Evolutionary conservation across 2,113 vertebrate genomes (phyloP), one percentile per base, ranked within the genome.

Genomic region (Glaucomys volans): DNA sequence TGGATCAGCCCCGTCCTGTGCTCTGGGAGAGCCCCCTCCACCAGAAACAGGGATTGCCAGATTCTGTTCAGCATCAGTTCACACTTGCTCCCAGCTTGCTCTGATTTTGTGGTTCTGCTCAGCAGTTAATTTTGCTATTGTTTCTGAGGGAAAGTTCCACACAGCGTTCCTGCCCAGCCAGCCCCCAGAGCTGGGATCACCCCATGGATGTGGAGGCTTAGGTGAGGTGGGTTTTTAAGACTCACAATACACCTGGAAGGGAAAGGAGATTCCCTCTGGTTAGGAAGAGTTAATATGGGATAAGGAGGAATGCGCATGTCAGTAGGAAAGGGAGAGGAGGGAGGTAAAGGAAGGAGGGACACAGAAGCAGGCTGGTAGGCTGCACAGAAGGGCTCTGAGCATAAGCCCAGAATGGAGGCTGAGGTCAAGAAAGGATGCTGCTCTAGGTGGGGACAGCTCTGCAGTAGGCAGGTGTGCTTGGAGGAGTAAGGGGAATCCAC

Each of bases 131-230:
- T 74, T 40, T 28, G 3, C 40, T 93, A 64, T 67, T 64, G 5
- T 67, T 64, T 86, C 90, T 42, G 81, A 87, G 26, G 24, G 10
- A 28, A 20, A 66, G 7, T 24, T 7, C 32, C 32, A 28, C 1
- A 4, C 22, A 5, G 4, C 5, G 10, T 44, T 62, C 8, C 44
- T 30, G 22, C 14, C 40, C 35, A 47, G 24, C 20, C 4, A 84
- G 50, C 40, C 81, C 30, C 72, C 32, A 67, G 77, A 57, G 8
- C 30, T 44, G 57, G 86, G 37, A 6, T 0, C 3, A 11, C 6
- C 2, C 84, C 50, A 20, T 1, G 35, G 22, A 30, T 42, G 8
- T 7, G 1, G 0, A 7, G 26, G 1, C 16, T 4, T 59, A 62
- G 12, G 50, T 72, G 30, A 87, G 26, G 62, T 47, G 3, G 30